Conservation (phyloP, 2,113 vertebrate genomes). For the Struthio camelus region DNA sequence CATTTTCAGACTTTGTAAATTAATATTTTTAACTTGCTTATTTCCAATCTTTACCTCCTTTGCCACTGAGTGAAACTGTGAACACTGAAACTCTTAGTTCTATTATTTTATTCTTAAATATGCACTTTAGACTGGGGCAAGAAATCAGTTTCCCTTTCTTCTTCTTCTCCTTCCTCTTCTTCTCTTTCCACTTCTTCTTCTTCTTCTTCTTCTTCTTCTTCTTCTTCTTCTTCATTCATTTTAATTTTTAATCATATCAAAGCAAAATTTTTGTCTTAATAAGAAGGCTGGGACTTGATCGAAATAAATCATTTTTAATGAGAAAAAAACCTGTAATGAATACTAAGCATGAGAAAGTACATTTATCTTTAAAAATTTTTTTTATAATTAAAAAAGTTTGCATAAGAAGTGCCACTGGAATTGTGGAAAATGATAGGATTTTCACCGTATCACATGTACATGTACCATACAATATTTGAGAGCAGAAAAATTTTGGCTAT, state of each 20-base stretch:
- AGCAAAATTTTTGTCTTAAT: background rate
- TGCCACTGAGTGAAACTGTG: background rate
- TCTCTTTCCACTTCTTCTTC: no score
- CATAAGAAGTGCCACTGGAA: background rate
- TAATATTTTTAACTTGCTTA: background rate
- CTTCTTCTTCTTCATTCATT: background rate
- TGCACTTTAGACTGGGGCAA: background rate
- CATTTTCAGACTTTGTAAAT: background rate
- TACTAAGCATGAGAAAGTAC: rapidly evolving
- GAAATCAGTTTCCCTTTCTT: background rate
- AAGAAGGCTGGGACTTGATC: background rate
- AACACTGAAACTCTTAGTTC: background rate
- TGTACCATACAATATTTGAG: background rate
- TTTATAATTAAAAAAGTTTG: background rate
- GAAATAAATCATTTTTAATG: background rate
- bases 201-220: background rate
- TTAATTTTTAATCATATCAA: background rate
- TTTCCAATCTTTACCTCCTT: background rate
- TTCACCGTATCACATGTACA: background rate
- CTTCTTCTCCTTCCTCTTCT: background rate
- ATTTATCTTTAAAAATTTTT: background rate
- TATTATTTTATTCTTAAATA: background rate
- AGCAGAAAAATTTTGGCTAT: background rate
- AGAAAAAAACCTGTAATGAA: background rate
- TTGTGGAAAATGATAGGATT: background rate